Evolutionary conservation across 2,888 invertebrate genomes (phyloP), one percentile per base, ranked within the genome.

Genomic region (Drosophila neonasuta): DNA sequence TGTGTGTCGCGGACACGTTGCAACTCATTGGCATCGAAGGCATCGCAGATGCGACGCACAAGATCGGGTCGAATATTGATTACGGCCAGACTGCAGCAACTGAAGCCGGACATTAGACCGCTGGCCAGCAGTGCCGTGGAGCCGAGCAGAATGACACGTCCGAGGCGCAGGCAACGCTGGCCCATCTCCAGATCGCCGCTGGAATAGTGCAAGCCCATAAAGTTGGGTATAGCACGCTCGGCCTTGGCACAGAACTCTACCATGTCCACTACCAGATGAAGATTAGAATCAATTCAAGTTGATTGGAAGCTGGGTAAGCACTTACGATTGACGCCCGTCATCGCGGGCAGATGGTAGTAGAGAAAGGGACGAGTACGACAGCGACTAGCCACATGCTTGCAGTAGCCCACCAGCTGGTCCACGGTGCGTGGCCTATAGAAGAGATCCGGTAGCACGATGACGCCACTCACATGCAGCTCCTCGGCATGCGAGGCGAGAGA

Each of bases 161-260:
- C 91, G 0, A 92, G 91, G 56, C 92, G 91, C 3, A 94, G 77
- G 2, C 94, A 94, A 77, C 92, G 93, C 0, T 92, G 91, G 0
- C 93, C 95, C 88, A 95, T 95, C 56, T 93, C 93, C 49, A 96
- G 91, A 85, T 95, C 93, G 41, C 93, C 93, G 9, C 95, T 94
- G 0, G 97, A 96, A 88, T 95, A 96, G 89, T 97, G 97, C n/a
- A 96, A 92, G 3, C 97, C 97, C 65, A 92, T 93, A 84, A 97
- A 95, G 56, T 94, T 95, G 0, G 96, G 94, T 49, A 97, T 93
- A 62, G 92, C 89, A 4, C 91, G 91, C 0, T 92, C 92, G 0
- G 95, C 94, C 20, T 93, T 92, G 11, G 92, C 91, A 41, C 95
- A 92, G 80, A 95, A 95, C 29, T 92, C 90, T 44, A 93, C 94